phyloP scores from a whole-genome alignment of 2,888 invertebrate genomes.

The Lasioglossum calceatum region DNA sequence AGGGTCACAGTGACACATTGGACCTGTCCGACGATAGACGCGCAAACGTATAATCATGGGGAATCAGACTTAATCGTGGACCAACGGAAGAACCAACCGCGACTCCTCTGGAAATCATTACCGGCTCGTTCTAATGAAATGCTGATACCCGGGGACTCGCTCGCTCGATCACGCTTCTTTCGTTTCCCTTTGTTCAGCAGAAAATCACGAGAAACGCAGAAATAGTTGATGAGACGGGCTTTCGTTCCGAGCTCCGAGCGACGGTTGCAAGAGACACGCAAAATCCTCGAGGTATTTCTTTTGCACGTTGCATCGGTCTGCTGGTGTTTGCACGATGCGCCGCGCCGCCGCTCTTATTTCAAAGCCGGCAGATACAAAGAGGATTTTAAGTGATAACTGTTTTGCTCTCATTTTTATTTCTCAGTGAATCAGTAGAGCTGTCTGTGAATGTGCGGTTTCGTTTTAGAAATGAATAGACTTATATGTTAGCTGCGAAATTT shows the following conservation, averaged over 20 bases:
- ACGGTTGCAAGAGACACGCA: background rate
- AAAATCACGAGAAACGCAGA: background rate
- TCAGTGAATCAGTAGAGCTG: background rate
- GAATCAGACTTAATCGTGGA: slow-evolving; percentile 51
- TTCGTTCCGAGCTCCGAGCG: background rate
- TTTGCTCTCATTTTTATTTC: background rate
- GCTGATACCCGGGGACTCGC: slow-evolving; percentile 32
- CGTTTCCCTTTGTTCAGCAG: slow-evolving; percentile 10
- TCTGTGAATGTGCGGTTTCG: background rate
- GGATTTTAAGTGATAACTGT: background rate
- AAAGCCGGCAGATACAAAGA: background rate
- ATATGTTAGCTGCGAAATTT: background rate
- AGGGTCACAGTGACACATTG: slow-evolving; percentile 67
- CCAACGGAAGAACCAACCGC: slow-evolving; percentile 10
- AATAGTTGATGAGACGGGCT: background rate
- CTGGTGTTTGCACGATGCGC: background rate
- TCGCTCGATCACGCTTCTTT: slow-evolving; percentile 30
- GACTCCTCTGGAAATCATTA: slow-evolving; percentile 34
- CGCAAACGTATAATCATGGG: slow-evolving; percentile 54
- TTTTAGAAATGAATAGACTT: background rate
- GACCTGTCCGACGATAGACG: slow-evolving; percentile 51
- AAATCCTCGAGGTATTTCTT: background rate
- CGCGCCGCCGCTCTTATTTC: background rate
- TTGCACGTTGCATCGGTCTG: background rate
- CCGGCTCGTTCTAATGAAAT: slow-evolving; percentile 43